A percentile compares a stretch with the other conserved stretches of the same genome.
Evolutionary conservation across 2,113 vertebrate genomes (phyloP).

Genomic region (Eudyptes chrysolophus): DNA sequence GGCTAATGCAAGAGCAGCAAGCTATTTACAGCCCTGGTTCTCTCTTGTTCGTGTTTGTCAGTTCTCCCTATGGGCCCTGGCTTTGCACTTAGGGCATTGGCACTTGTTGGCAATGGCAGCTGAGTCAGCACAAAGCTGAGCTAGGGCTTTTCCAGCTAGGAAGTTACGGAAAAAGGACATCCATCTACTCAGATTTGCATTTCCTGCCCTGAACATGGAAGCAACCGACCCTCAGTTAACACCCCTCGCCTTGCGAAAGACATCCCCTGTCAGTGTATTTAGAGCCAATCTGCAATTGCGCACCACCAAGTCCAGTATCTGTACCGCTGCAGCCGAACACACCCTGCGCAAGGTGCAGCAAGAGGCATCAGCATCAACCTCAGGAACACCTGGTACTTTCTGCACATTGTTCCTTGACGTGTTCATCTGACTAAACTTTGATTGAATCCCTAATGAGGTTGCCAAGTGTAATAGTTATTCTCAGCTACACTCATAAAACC

Average conservation of each 20-base stretch:
- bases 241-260: not conserved
- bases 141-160: not conserved
- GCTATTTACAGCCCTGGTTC: not conserved
- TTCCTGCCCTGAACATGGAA: not conserved
- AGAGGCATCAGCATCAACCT: not conserved
- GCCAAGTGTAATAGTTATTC: not conserved
- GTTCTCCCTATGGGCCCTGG: not conserved
- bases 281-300: not conserved
- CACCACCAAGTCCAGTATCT: not conserved
- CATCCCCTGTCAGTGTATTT: not conserved
- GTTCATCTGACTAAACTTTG: not conserved
- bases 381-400: not conserved
- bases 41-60: not conserved
- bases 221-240: accelerated
- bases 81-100: not conserved
- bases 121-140: not conserved
- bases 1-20: not conserved
- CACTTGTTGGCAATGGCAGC: not conserved
- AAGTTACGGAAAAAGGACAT: not conserved
- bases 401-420: not conserved
- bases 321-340: not conserved
- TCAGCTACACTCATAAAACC: not conserved
- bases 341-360: not conserved
- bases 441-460: not conserved
- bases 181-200: not conserved